These are phyloP conservation scores for Cephus pygmeus DNA, from an alignment of 2,888 invertebrate genomes.

Conservation along the genomic window DNA sequence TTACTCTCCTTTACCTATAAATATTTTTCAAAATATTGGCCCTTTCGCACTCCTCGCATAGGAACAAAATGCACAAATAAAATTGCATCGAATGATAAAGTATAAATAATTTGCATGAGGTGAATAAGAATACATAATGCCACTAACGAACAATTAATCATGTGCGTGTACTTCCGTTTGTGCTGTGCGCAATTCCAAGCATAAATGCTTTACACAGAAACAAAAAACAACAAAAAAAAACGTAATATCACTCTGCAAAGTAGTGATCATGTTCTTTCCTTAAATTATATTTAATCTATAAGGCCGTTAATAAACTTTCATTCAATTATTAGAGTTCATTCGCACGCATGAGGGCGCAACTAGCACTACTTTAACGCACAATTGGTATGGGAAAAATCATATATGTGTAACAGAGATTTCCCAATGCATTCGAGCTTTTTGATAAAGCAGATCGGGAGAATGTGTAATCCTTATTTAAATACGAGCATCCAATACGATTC, in stretches of 20 bases:
- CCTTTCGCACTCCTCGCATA: not conserved
- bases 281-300: not conserved
- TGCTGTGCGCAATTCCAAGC: not conserved
- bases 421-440: not conserved
- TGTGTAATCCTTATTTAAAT: not conserved
- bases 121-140: not conserved
- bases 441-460: not conserved
- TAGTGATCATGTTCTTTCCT: not conserved
- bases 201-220: not conserved
- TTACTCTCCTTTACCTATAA: not conserved
- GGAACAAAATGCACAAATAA: not conserved
- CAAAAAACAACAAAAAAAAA: constrained; percentile 4
- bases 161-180: not conserved
- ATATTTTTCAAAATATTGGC: not conserved
- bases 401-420: not conserved
- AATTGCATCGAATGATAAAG: not conserved
- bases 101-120: not conserved
- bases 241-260: constrained; percentile 9
- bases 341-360: not conserved
- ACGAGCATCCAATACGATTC: not conserved
- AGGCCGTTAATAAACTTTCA: not conserved
- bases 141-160: not conserved
- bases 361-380: not conserved
- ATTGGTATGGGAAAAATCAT: not conserved
- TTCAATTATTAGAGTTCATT: not conserved